Percentiles rank a stretch among this genome's conserved stretches.
Evolutionary conservation across 2,797 vertebrate genomes (phyloP).

Genomic region (Danio jaintianensis): DNA sequence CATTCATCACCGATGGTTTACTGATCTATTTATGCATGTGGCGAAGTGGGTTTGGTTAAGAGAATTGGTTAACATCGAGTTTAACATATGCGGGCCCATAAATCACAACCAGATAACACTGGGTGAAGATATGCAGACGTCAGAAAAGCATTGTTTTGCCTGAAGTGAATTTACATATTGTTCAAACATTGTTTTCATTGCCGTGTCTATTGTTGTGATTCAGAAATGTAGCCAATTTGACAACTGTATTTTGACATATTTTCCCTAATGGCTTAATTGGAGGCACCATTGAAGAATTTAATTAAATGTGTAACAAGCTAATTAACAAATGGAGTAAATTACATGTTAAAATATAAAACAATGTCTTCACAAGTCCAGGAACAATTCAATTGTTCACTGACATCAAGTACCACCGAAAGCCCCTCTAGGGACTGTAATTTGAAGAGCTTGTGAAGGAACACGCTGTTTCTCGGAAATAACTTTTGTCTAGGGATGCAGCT

Average conservation of each 20-base stretch:
- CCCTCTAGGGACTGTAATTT: not conserved
- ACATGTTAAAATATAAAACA: not conserved
- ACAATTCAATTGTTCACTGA: constrained; percentile 23
- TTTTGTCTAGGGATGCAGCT: constrained; percentile 30
- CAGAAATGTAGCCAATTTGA: not conserved
- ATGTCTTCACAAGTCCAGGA: constrained; percentile 26
- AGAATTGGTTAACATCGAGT: constrained; percentile 22
- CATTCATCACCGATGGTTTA: constrained; percentile 45
- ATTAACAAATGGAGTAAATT: constrained; percentile 17
- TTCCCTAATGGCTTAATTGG: not conserved
- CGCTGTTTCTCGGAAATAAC: constrained; percentile 47
- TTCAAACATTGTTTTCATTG: not conserved
- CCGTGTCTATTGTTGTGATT: not conserved
- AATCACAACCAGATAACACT: constrained; percentile 26
- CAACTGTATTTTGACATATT: not conserved
- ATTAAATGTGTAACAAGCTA: constrained; percentile 22
- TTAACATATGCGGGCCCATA: constrained; percentile 20
- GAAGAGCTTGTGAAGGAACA: constrained; percentile 26
- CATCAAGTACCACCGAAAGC: not conserved
- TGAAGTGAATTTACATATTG: not conserved
- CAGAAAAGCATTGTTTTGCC: not conserved
- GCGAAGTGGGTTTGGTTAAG: constrained; percentile 1
- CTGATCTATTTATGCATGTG: constrained; percentile 45
- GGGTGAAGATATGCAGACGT: not conserved
- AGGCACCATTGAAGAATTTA: not conserved